These are phyloP conservation scores for Cryptophagus acutangulus DNA, from an alignment of 2,888 invertebrate genomes.

Conservation along the genomic window DNA sequence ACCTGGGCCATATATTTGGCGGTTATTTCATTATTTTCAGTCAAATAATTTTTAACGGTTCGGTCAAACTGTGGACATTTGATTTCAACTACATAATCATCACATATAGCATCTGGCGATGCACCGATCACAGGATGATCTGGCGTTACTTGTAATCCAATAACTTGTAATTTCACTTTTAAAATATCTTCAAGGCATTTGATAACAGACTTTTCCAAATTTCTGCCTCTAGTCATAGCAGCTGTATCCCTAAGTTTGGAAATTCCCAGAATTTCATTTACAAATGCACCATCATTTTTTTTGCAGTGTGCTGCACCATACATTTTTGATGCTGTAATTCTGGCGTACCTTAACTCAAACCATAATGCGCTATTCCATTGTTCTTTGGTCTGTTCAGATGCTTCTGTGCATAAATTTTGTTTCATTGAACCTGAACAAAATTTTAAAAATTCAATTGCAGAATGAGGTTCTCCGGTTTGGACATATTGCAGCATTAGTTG, in stretches of 20 bases:
- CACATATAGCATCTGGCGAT: conserved; percentile 2
- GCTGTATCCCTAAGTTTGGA: conserved; percentile 20
- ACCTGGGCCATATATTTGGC: conserved; percentile 5
- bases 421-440: conserved; percentile 12
- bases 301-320: conserved; percentile 33
- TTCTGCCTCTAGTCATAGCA: conserved; percentile 15
- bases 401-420: too few species aligned
- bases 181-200: not conserved
- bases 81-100: conserved; percentile 2
- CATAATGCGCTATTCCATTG: conserved; percentile 24
- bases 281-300: conserved; percentile 15
- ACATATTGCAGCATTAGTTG: too few species aligned
- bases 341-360: conserved; percentile 35
- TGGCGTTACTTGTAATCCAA: not conserved
- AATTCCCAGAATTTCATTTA: conserved; percentile 15
- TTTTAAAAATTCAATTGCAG: conserved; percentile 8
- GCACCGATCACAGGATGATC: not conserved
- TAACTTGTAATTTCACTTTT: not conserved
- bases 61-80: not conserved
- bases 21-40: conserved; percentile 1
- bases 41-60: not conserved
- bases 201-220: conserved; percentile 3
- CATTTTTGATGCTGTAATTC: conserved; percentile 34
- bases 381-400: too few species aligned
- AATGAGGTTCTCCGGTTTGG: too few species aligned